phyloP scores from a whole-genome alignment of 2,113 vertebrate species.

The Sialia sialis region DNA sequence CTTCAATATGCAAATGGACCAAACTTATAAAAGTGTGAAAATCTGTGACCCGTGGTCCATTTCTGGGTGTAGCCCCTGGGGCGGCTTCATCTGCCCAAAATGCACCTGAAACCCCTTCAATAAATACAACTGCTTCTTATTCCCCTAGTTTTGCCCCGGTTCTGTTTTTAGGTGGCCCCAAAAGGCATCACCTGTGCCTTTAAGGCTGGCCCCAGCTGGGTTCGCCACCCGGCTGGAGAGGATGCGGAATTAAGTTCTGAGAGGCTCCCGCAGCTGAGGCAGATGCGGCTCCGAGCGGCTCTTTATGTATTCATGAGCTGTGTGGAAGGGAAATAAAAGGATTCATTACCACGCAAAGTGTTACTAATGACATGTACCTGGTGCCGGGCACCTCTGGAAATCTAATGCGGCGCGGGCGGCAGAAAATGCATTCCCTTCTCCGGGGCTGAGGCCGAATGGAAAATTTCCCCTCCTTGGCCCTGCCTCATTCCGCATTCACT shows the following conservation, averaged over 20 bases:
- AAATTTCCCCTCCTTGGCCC: constrained; percentile 80
- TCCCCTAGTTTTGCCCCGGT: rapidly evolving
- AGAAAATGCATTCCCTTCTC: constrained; percentile 86
- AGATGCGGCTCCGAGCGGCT: constrained; percentile 69
- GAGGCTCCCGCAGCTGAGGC: constrained; percentile 54
- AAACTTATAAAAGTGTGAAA: background rate
- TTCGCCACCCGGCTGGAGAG: constrained; percentile 42
- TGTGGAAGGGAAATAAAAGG: constrained; percentile 95
- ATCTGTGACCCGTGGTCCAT: rapidly evolving
- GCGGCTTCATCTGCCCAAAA: background rate
- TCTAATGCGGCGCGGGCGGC: constrained; percentile 95
- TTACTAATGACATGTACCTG: constrained; percentile 99
- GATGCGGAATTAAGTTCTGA: constrained; percentile 65
- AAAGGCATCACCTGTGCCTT: constrained; percentile 37
- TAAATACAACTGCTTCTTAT: background rate
- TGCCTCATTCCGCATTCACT: constrained; percentile 88
- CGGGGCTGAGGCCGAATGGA: constrained; percentile 79
- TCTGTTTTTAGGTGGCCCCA: background rate
- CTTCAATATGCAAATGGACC: background rate
- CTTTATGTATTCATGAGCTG: constrained; percentile 99
- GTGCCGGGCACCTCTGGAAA: constrained; percentile 96
- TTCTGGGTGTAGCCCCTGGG: background rate
- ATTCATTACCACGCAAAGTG: constrained; percentile 97
- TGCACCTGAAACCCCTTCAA: background rate
- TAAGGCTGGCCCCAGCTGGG: constrained; percentile 77